A percentile compares a stretch with the other conserved stretches of the same genome.
Evolutionary conservation across 2,888 invertebrate species (phyloP).

Genomic region (Barypeithes pellucidus): DNA sequence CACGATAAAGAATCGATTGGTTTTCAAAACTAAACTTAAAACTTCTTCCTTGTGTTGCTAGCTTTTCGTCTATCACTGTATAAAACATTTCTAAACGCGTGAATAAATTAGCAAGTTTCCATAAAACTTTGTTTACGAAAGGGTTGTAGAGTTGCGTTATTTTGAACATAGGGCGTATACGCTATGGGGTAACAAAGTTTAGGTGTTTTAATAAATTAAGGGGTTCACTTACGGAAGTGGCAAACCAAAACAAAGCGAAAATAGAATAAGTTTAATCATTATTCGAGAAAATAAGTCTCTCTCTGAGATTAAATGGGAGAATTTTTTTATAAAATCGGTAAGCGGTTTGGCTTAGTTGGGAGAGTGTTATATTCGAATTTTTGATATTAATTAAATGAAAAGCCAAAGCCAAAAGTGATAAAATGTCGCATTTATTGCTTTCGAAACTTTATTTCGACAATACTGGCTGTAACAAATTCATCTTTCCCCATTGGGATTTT

Average conservation of each 20-base stretch:
- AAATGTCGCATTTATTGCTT: too few species aligned
- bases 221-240: conserved; percentile 2
- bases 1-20: too few species aligned
- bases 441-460: too few species aligned
- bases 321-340: too few species aligned
- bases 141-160: conserved; percentile 22
- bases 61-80: background rate
- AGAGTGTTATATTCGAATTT: too few species aligned
- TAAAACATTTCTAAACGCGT: conserved; percentile 21
- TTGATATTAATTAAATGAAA: too few species aligned
- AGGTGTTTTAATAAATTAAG: conserved; percentile 20
- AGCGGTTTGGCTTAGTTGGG: too few species aligned
- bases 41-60: too few species aligned
- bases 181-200: conserved; percentile 6
- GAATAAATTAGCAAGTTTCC: conserved; percentile 16
- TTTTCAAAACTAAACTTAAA: too few species aligned
- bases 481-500: too few species aligned
- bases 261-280: background rate
- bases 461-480: too few species aligned
- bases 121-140: conserved; percentile 21
- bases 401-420: too few species aligned
- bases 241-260: conserved; percentile 8
- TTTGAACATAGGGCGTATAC: conserved; percentile 19
- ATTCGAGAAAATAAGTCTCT: background rate
- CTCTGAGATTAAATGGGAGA: background rate